Evolutionary conservation across 2,113 vertebrate genomes (phyloP), one percentile per base, ranked within the genome.

Genomic region (Paratilapia polleni): DNA sequence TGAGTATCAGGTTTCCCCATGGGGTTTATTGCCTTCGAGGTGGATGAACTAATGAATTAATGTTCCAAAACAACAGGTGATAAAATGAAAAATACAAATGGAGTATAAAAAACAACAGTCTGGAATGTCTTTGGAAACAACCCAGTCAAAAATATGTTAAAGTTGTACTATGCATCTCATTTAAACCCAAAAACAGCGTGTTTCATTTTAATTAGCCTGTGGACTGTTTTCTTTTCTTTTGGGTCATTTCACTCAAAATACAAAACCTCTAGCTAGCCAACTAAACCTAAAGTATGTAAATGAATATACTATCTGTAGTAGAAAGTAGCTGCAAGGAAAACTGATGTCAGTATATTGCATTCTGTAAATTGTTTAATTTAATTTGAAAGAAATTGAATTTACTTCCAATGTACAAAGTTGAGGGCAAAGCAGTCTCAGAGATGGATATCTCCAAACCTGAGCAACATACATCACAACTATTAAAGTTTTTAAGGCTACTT

Each of bases 1-100:
- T 13, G 57, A 62, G 43, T 41, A 86, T 88, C 86, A 79, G 63
- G 81, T 86, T 84, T 31, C 63, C 62, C 34, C 41, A 36, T 6
- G 5, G 54, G 13, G 19, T 60, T 80, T 78, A 73, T 57, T 80
- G 57, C 26, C 22, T 15, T 26, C 20, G 47, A 73, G 49, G 20
- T 63, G 38, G 10, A 88, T 75, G 60, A 80, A 74, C 36, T 14
- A 49, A n/a, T n/a, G n/a, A n/a, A 85, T 59, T 38, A 34, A 81
- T 77, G 57, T 22, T 84, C 12, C 70, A 81, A 77, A 81, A 78
- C 82, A 87, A 80, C 60, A 78, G 17, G 19, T 43, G 41, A 36
- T n/a, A 76, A 73, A 63, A 14, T 56, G 11, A 56, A 74, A 83
- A 31, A 75, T 52, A 86, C 19, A 66, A 14, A 47, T 6, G 17